Evolutionary conservation across 2,888 invertebrate genomes (phyloP).

Genomic region (Phaonia tiefii): DNA sequence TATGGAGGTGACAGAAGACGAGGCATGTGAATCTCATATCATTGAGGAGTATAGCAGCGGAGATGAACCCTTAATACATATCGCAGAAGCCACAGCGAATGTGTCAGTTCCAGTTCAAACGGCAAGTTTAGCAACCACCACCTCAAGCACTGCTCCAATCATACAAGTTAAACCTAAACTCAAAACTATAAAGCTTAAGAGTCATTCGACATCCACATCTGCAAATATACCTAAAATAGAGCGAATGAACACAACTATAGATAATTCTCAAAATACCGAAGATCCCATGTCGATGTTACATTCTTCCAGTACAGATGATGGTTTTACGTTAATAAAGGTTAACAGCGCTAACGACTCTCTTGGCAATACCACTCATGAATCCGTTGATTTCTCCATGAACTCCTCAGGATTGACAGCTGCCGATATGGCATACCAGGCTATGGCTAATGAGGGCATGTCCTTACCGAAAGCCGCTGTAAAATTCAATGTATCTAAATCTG

Average conservation of each 20-base stretch:
- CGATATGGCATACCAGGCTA: constrained; percentile 77
- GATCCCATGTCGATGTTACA: constrained; percentile 70
- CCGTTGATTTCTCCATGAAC: constrained; percentile 48
- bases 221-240: constrained; percentile 53
- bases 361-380: constrained; percentile 47
- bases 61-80: constrained; percentile 73
- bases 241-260: constrained; percentile 63
- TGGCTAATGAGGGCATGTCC: constrained; percentile 77
- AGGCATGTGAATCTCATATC: constrained; percentile 72
- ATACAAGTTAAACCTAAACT: constrained; percentile 70
- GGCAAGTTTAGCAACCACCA: constrained; percentile 16
- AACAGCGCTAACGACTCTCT: constrained; percentile 69
- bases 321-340: constrained; percentile 66
- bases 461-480: constrained; percentile 79
- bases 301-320: constrained; percentile 50
- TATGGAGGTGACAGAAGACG: constrained; percentile 71
- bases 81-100: constrained; percentile 54
- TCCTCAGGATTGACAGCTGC: constrained; percentile 67
- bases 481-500: constrained; percentile 79
- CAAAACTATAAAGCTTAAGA: constrained; percentile 65
- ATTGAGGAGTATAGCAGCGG: constrained; percentile 74
- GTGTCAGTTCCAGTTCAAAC: constrained; percentile 40
- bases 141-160: constrained; percentile 53
- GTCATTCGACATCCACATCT: constrained; percentile 19
- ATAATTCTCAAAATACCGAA: constrained; percentile 64